A percentile compares a stretch with the other conserved stretches of the same genome.
Conservation (phyloP, 2,888 invertebrate genomes). For the Athripsodes cinereus region DNA sequence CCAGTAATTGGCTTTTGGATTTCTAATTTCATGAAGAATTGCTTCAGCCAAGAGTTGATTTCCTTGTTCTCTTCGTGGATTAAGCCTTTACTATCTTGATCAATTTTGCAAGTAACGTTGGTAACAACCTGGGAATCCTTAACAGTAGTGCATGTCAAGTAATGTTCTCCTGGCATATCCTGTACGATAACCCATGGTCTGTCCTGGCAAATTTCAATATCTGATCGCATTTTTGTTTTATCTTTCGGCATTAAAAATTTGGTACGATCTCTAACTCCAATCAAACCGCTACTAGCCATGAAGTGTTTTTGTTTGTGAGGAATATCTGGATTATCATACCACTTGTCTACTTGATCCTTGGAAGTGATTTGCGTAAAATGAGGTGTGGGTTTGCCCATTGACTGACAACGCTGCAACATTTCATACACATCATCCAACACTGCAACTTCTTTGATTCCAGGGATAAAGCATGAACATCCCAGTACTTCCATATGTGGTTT, state of each 20-base stretch:
- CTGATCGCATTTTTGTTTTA: constrained; percentile 58
- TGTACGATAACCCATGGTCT: constrained; percentile 75
- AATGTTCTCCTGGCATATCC: constrained; percentile 69
- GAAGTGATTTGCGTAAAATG: constrained; percentile 61
- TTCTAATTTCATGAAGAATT: constrained; percentile 61
- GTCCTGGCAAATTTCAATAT: constrained; percentile 65
- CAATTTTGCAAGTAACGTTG: constrained; percentile 73
- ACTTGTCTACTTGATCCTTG: constrained; percentile 58
- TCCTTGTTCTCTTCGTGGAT: constrained; percentile 63
- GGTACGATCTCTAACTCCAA: constrained; percentile 65
- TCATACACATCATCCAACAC: constrained; percentile 73
- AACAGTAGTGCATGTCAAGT: constrained; percentile 75
- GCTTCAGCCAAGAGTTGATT: constrained; percentile 65
- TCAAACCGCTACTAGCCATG: constrained; percentile 68
- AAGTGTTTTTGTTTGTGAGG: constrained; percentile 58
- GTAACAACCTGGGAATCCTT: constrained; percentile 73
- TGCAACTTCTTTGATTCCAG: constrained; percentile 67
- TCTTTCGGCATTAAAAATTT: constrained; percentile 65
- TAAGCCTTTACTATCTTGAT: constrained; percentile 58
- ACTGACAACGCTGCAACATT: constrained; percentile 63
- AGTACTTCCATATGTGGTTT: constrained; percentile 74
- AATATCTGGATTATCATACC: constrained; percentile 52
- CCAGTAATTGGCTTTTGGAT: constrained; percentile 65
- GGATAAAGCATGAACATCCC: constrained; percentile 78
- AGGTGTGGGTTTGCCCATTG: constrained; percentile 61